A percentile compares a stretch with the other conserved stretches of the same genome.
These are phyloP conservation scores for Ichneumoninae sp. DNA, from an alignment of 2,888 invertebrate species.

Conservation along the genomic window DNA sequence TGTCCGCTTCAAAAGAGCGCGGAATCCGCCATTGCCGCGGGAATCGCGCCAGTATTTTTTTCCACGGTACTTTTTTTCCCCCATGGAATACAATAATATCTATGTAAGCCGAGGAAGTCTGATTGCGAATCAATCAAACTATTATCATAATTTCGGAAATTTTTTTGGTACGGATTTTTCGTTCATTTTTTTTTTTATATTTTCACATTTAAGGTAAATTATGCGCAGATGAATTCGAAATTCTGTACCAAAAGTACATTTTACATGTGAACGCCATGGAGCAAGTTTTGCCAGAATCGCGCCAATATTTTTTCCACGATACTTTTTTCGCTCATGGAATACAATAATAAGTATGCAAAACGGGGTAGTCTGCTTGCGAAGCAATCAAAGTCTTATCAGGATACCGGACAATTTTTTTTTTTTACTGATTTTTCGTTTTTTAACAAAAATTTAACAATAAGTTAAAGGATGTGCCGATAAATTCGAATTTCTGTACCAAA, in stretches of 20 bases:
- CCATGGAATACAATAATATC: background rate
- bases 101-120: background rate
- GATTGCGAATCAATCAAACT: background rate
- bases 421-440: too few species aligned
- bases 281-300: background rate
- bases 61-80: background rate
- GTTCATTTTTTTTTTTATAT: too few species aligned
- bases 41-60: background rate
- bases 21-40: constrained; percentile 1
- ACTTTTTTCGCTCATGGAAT: too few species aligned
- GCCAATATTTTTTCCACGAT: background rate
- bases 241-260: background rate
- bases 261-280: too few species aligned
- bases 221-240: background rate
- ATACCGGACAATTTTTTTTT: too few species aligned
- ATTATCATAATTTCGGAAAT: background rate
- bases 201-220: too few species aligned
- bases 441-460: too few species aligned
- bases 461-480: background rate
- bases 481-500: background rate
- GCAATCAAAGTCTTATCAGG: background rate
- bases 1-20: constrained; percentile 11
- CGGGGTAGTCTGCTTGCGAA: background rate
- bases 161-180: too few species aligned
- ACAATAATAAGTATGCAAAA: background rate